A percentile compares a stretch with the other conserved stretches of the same genome.
Conservation (phyloP, 2,113 vertebrate species). For the Neolamprologus brichardi region DNA sequence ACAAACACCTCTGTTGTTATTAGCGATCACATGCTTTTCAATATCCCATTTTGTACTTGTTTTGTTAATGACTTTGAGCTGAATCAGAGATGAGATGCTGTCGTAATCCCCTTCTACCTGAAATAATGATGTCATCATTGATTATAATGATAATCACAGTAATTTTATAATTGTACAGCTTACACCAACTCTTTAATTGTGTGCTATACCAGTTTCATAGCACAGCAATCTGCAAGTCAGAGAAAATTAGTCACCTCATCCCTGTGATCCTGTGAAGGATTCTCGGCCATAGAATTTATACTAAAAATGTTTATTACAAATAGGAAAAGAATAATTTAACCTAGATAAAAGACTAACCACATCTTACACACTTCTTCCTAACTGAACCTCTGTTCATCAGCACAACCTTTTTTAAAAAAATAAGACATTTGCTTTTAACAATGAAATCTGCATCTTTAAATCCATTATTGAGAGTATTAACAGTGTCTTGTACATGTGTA, state of each 20-base stretch:
- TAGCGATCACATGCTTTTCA: accelerated
- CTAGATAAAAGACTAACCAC: not conserved
- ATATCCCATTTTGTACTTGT: not conserved
- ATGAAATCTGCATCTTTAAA: accelerated
- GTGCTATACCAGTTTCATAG: not conserved
- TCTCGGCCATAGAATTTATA: accelerated
- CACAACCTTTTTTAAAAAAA: not conserved
- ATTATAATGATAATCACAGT: not conserved
- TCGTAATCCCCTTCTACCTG: not conserved
- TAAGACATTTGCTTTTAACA: not conserved
- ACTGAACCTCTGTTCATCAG: accelerated
- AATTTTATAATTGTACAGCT: not conserved
- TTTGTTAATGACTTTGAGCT: not conserved
- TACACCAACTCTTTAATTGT: not conserved
- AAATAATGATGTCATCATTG: not conserved
- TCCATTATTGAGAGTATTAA: accelerated
- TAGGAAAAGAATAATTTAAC: accelerated
- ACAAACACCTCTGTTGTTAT: not conserved
- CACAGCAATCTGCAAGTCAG: not conserved
- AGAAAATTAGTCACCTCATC: not conserved
- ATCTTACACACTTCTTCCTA: not conserved
- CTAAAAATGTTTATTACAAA: accelerated
- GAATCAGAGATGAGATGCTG: accelerated
- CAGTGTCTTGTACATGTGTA: accelerated
- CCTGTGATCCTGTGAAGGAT: accelerated